Evolutionary conservation across 2,888 invertebrate genomes (phyloP), one percentile per base, ranked within the genome.

Genomic region (Mantis religiosa): DNA sequence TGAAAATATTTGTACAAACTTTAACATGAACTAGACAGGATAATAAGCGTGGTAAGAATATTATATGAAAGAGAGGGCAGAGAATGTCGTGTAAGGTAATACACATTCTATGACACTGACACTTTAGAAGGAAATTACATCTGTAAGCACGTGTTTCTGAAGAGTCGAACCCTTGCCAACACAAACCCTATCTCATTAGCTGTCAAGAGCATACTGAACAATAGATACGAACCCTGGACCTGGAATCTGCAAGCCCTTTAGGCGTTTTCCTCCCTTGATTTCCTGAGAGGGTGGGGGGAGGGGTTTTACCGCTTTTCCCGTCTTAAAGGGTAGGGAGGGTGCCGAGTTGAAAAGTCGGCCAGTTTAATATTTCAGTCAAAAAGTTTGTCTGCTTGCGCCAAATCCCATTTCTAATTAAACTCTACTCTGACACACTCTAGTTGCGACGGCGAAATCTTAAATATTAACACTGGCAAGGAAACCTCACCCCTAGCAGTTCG

Each of bases 331-430:
- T 71, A 47, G 84, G 27, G 41, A 83, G 27, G 14, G n/a, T 87
- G 82, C 25, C 27, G 41, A 82, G 82, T 82, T 34, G 20, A 82
- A 87, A 54, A 87, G 82, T 82, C 34, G n/a, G 34, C 54, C 82
- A 28, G 41, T 82, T 87, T 87, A 87, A 87, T 82, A 87, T 82
- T 87, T 87, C 34, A 87, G 30, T 87, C 71, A 20, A n/a, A 87
- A 71, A 27, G 81, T 85, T 87, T 81, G 27, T 86, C 41, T 86
- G 28, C 20, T 71, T 47, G 28, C 27, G 41, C 54, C 15, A 86
- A 81, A 71, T 86, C 87, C 87, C 30, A 82, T 82, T 71, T 28
- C 34, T 82, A 87, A 87, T 87, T 87, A 87, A 87, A 87, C n/a
- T 87, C 30, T n/a, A 82, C 81, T 87, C 82, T 20, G 81, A 87